A percentile compares a stretch with the other conserved stretches of the same genome.
These are phyloP conservation scores for Phymastichus coffea DNA, from an alignment of 1,140 invertebrate genomes.

Conservation along the genomic window DNA sequence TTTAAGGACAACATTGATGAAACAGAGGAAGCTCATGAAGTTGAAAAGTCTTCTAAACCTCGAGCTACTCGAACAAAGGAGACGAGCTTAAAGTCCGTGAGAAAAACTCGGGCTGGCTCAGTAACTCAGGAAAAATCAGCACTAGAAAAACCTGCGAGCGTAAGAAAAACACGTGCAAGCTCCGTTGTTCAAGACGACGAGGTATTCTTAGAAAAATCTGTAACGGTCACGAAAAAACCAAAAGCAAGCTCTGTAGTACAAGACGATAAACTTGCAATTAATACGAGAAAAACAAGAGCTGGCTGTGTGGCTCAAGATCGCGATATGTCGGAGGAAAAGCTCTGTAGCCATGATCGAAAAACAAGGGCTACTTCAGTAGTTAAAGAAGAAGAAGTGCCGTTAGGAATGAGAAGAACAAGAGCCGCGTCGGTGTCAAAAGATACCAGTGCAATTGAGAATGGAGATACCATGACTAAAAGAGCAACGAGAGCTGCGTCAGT, in stretches of 20 bases:
- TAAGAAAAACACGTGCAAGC: not conserved
- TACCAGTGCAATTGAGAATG: not conserved
- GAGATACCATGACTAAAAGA: constrained; percentile 1
- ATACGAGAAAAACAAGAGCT: not conserved
- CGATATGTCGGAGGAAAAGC: not conserved
- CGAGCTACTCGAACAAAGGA: not conserved
- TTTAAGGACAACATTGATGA: not conserved
- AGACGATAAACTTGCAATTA: not conserved
- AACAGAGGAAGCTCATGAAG: not conserved
- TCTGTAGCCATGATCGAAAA: too few species aligned
- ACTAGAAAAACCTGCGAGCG: not conserved
- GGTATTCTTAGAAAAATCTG: too few species aligned
- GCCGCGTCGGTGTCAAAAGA: constrained; percentile 26
- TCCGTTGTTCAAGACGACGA: not conserved
- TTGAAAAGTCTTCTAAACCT: not conserved
- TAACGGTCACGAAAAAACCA: too few species aligned
- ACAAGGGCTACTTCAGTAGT: constrained; percentile 19
- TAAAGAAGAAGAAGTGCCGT: not conserved
- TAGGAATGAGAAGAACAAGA: constrained; percentile 1
- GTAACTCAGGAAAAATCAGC: not conserved
- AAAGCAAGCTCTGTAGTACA: not conserved
- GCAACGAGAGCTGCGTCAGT: constrained; percentile 31
- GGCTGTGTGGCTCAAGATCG: not conserved
- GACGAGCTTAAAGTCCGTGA: not conserved
- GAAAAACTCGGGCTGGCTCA: not conserved